Evolutionary conservation across 2,888 invertebrate genomes (phyloP).

Genomic region (Agrypnus murinus): DNA sequence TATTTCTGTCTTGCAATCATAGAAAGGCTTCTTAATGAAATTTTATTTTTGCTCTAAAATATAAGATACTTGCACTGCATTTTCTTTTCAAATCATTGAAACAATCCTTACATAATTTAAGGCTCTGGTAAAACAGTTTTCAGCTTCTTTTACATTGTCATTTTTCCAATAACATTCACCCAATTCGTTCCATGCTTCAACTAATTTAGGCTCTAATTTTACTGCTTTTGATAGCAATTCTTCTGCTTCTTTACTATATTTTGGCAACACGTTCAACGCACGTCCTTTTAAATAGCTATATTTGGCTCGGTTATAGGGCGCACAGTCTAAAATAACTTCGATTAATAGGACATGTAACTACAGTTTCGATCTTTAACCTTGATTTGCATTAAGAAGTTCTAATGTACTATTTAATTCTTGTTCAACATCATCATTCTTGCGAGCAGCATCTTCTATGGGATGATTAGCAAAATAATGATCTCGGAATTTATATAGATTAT

Average conservation of each 20-base stretch:
- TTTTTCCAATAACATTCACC: conserved; percentile 94
- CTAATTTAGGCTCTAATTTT: conserved; percentile 86
- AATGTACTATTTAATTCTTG: conserved; percentile 77
- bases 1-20: conserved; percentile 84
- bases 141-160: conserved; percentile 85
- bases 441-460: conserved; percentile 79
- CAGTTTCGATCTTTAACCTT: conserved; percentile 70
- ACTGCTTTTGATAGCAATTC: conserved; percentile 87
- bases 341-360: not conserved
- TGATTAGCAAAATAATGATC: conserved; percentile 88
- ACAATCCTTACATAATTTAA: conserved; percentile 76
- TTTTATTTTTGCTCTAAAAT: conserved; percentile 80
- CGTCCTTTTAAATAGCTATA: conserved; percentile 84
- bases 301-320: conserved; percentile 72
- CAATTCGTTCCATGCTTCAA: conserved; percentile 91
- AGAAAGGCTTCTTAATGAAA: conserved; percentile 86
- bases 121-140: conserved; percentile 88
- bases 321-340: conserved; percentile 61
- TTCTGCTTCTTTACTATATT: conserved; percentile 81
- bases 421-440: conserved; percentile 79
- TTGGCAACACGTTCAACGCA: conserved; percentile 81
- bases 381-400: conserved; percentile 78
- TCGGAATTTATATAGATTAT: conserved; percentile 79
- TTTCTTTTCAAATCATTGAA: not conserved
- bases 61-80: not conserved